phyloP scores from a whole-genome alignment of 2,888 invertebrate genomes.

The Vesta saturnalis region DNA sequence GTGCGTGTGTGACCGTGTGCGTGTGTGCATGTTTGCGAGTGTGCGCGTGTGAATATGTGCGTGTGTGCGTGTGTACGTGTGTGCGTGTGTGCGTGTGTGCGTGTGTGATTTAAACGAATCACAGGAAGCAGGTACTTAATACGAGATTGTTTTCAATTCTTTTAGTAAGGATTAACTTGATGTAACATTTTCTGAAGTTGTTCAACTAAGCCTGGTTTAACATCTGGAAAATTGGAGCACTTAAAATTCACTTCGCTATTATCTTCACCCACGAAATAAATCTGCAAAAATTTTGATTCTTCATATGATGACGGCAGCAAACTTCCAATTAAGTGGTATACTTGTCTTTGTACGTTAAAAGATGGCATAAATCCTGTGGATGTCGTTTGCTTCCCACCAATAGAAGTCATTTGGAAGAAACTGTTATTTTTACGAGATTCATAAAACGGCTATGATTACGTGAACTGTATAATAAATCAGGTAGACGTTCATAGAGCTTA shows the following conservation, averaged over 20 bases:
- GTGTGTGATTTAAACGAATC: constrained; percentile 53
- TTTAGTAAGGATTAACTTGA: constrained; percentile 49
- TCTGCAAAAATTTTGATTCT: constrained; percentile 47
- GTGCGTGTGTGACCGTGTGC: too few relatives aligned
- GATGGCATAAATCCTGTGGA: constrained; percentile 6
- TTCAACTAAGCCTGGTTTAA: background rate
- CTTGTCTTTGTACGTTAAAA: constrained; percentile 28
- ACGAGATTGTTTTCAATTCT: constrained; percentile 52
- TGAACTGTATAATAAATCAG: background rate
- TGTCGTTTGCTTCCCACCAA: constrained; percentile 39
- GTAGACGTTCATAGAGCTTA: background rate
- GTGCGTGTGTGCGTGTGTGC: too few relatives aligned
- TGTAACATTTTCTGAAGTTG: constrained; percentile 40
- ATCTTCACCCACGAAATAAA: constrained; percentile 46
- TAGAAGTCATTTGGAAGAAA: constrained; percentile 39
- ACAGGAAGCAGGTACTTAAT: constrained; percentile 45
- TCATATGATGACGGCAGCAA: constrained; percentile 45
- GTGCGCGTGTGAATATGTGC: too few relatives aligned
- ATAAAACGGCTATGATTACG: background rate
- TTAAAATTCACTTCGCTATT: background rate
- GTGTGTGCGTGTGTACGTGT: too few relatives aligned
- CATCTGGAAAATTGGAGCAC: background rate
- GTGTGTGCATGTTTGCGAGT: too few relatives aligned
- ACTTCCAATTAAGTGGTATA: constrained; percentile 41
- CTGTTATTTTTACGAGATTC: background rate